Conservation (phyloP, 2,113 vertebrate genomes). For the Aplodontia rufa region DNA sequence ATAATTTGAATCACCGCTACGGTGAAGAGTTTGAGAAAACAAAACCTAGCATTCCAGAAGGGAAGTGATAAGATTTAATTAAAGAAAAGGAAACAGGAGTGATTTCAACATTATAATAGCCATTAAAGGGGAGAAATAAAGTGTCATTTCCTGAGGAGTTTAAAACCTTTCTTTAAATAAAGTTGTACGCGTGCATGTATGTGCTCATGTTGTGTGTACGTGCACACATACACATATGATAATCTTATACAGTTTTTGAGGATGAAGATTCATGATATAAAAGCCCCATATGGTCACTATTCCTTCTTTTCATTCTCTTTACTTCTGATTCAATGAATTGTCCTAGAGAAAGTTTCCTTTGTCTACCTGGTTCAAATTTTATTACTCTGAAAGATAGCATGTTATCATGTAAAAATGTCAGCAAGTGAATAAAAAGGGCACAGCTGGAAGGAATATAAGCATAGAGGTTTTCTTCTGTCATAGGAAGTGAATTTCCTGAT, state of each 20-base stretch:
- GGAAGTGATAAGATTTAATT: not conserved
- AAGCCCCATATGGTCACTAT: not conserved
- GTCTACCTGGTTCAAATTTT: slow-evolving; percentile 5
- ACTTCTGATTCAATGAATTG: not conserved
- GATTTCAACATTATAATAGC: not conserved
- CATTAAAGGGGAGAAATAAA: slow-evolving; percentile 11
- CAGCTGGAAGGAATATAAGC: not conserved
- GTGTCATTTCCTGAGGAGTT: not conserved
- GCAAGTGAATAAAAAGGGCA: not conserved
- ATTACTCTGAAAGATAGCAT: not conserved
- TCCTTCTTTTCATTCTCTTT: not conserved
- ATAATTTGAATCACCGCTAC: not conserved
- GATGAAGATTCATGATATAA: not conserved
- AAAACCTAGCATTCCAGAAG: slow-evolving; percentile 12
- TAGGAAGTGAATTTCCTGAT: not conserved
- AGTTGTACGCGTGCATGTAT: not conserved
- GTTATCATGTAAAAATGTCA: not conserved
- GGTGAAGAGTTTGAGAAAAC: not conserved
- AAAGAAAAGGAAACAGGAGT: slow-evolving; percentile 12
- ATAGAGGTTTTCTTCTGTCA: not conserved
- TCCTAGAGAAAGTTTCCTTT: not conserved
- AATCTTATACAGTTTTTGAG: not conserved
- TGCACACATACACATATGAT: not conserved
- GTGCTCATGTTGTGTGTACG: not conserved
- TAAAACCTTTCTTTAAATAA: slow-evolving; percentile 4